Base-by-base conservation (phyloP, 1,140 invertebrate species). In the Lepidurus couesii region DNA sequence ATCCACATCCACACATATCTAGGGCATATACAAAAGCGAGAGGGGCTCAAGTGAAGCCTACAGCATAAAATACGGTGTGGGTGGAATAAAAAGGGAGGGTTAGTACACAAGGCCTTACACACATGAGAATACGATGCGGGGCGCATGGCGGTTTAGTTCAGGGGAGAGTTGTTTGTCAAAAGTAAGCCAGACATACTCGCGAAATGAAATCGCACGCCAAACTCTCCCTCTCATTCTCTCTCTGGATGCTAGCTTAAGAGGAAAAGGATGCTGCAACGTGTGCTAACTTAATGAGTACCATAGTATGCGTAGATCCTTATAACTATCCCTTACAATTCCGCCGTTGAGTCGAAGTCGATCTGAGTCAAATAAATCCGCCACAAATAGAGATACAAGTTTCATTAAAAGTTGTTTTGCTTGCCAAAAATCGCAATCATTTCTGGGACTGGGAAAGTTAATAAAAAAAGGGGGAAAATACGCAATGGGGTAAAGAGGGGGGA, bases 1-100 rank as follows among this genome's bases (percentile, higher is more conserved):
- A 65, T 65, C 53, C 53, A 65, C 53, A 65, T 13, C 53, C 53
- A 65, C 53, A 65, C 53, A 65, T 65, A 65, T 65, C 53, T 65
- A 65, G 53, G 53, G 13, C 53, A 65, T 21, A 8, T 65, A 65
- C 21, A 65, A 65, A 65, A 21, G 13, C 53, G 53, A 65, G 53
- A 21, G 53, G 53, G 53, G 53, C 21, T 65, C 53, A 65, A 65
- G 16, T 65, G 53, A 9, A 65, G 53, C 53, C 53, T 16, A 21
- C 21, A 65, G 53, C 53, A 65, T 9, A 65, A 65, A 65, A n/a
- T 65, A 65, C 13, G 53, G 53, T 65, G 53, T 65, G 53, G 53
- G 53, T 65, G 53, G 53, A 65, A 65, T 65, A 65, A 65, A 65
- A 65, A 16, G 53, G 53, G 53, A 65, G 53, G 53, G 53, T 11